These are phyloP conservation scores for Polypedilum vanderplanki DNA, from an alignment of 1,140 invertebrate species.

Conservation along the genomic window DNA sequence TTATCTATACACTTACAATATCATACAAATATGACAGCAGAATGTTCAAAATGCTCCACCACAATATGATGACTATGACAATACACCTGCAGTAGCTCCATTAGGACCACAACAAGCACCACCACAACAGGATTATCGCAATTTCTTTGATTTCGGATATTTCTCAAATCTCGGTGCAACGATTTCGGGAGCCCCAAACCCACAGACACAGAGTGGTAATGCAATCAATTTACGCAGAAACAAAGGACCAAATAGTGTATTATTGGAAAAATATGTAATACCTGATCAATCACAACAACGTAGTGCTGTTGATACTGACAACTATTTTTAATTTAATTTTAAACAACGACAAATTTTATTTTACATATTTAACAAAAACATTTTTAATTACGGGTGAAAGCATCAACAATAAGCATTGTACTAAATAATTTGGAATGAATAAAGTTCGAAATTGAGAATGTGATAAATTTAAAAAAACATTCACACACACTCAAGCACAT, in stretches of 20 bases:
- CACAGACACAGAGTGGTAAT: background rate
- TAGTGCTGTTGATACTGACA: background rate
- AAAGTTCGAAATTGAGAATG: too few relatives aligned
- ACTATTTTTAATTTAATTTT: background rate
- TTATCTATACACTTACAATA: too few relatives aligned
- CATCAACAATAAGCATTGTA: too few relatives aligned
- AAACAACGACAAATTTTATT: too few relatives aligned
- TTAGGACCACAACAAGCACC: background rate
- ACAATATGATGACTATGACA: background rate
- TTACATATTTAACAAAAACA: too few relatives aligned
- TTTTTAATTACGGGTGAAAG: too few relatives aligned
- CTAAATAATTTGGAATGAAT: too few relatives aligned
- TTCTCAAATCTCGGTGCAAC: constrained; percentile 21
- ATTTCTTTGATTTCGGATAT: constrained; percentile 21
- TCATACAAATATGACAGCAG: too few relatives aligned
- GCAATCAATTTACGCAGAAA: background rate
- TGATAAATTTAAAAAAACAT: too few relatives aligned
- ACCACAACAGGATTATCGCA: background rate
- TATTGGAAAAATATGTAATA: background rate
- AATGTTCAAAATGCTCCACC: background rate
- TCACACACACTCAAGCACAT: too few relatives aligned
- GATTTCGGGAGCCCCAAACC: background rate
- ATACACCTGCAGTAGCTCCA: background rate
- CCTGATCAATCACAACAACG: background rate
- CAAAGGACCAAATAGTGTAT: background rate